Base-by-base conservation (phyloP, 1,140 invertebrate genomes). In the Tetramorium simillimum region DNA sequence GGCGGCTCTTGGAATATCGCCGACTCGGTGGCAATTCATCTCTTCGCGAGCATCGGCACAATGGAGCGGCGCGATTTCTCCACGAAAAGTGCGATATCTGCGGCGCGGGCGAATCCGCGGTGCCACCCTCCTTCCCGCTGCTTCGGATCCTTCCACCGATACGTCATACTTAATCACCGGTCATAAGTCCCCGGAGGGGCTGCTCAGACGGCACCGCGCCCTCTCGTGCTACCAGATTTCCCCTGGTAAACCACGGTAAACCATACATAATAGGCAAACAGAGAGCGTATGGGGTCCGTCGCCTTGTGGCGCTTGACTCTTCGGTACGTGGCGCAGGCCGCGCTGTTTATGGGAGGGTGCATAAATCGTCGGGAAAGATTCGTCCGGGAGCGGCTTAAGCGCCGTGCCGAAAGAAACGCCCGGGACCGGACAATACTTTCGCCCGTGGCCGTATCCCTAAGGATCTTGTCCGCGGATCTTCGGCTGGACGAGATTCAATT, bases 401-500 rank as follows among this genome's bases (percentile, higher is more conserved):
- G 3, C 0, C 46, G 2, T 12, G 7, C 43, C 1, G 10, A 40
- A 33, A 40, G 28, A n/a, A 62, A 62, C n/a, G 24, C 9, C 58
- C 18, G 21, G 18, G 24, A 43, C 1, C 37, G 82, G 91, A 87
- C 92, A 92, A 86, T 93, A 91, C 28, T 91, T 93, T 85, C 62
- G 33, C 88, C 9, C 33, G 28, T 3, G 21, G n/a, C 60, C 76
- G 40, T 43, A 37, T 88, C 90, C 86, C 82, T 70, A 67, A 87
- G 85, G 80, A 88, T 90, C 86, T 87, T 82, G 84, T 87, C 85
- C 87, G 86, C 88, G 86, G 89, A 90, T 93, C 91, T 85, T 92
- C 90, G 92, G 88, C 85, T 91, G 90, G 89, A 91, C 88, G 91
- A 91, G 93, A 94, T 94, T 94, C 93, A 93, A 94, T 94, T 94